A percentile compares a stretch with the other conserved stretches of the same genome.
Evolutionary conservation across 2,888 invertebrate species (phyloP).

Genomic region (Sericinus montela): DNA sequence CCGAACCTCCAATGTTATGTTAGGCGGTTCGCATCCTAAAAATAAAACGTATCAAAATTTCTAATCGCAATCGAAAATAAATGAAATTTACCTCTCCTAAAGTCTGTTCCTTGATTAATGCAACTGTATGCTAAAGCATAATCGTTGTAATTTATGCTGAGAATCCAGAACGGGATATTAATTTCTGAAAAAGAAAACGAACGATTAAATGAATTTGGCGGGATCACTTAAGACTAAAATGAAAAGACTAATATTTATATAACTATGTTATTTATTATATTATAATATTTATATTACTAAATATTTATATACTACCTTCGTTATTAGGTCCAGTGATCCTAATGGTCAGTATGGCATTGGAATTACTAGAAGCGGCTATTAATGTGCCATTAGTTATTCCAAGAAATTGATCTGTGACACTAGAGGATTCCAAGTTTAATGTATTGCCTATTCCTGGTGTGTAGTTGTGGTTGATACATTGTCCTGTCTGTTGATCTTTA

Average conservation of each 20-base stretch:
- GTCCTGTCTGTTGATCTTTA: constrained; percentile 43
- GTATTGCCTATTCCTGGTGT: constrained; percentile 25
- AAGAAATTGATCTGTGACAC: constrained; percentile 40
- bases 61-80: no score
- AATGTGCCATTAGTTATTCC: constrained; percentile 32
- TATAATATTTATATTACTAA: no score
- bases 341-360: constrained; percentile 43
- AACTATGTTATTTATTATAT: no score
- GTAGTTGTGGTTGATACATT: constrained; percentile 48
- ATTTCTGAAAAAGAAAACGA: constrained; percentile 30
- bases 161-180: constrained; percentile 33
- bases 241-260: no score
- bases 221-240: no score
- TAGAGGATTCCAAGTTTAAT: constrained; percentile 38
- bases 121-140: constrained; percentile 82
- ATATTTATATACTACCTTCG: constrained; percentile 32
- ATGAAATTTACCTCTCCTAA: constrained; percentile 53
- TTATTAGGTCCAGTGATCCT: constrained; percentile 31
- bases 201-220: no score
- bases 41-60: no score
- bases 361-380: constrained; percentile 31
- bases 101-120: constrained; percentile 51
- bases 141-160: constrained; percentile 75
- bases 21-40: no score
- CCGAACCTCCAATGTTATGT: no score